Base-by-base conservation (phyloP, 2,113 vertebrate genomes). In the Varanus salvator region DNA sequence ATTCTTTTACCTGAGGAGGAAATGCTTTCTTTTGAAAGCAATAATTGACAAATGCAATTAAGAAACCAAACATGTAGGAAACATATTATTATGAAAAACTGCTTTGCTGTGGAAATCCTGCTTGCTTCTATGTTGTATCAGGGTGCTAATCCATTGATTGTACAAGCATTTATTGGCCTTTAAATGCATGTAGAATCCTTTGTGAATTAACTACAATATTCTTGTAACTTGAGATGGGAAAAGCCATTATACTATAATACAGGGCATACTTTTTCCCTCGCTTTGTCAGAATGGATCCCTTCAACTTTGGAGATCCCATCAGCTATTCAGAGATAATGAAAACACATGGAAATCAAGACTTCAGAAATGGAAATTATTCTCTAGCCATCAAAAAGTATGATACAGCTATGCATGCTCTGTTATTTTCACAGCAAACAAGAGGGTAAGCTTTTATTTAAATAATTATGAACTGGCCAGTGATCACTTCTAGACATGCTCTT, bases 321-420 rank as follows among this genome's bases (percentile, higher is more conserved):
- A 31, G 2, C 64, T 92, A 86, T 3, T 93, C 90, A 38, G 86
- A 95, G 60, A 77, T 82, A 21, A 21, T 96, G 85, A 96, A 94
- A 91, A 60, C 71, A 8, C 85, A 90, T 38, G 96, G 97, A 71
- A 96, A 94, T 92, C 91, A 94, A 60, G 93, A 80, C 7, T 94
- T 95, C 71, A 96, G 88, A 93, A 90, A 86, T 34, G 94, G 95
- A 2, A 94, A 91, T 69, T 97, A 95, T 74, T 64, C 87, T 68
- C 66, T 94, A 90, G 96, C 96, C 78, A 92, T 96, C 91, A 90
- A 72, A 71, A 95, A 91, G 64, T 97, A 96, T 9, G 93, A 95
- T 31, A 95, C 95, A 80, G 95, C 95, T 88, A 93, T 95, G 69
- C 72, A 60, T 15, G 31, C 87, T 72, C 80, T 95, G 48, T 44